Percentiles rank a stretch among this genome's conserved stretches.
Evolutionary conservation across 2,888 invertebrate species (phyloP).

Genomic region (Linyphia triangularis): DNA sequence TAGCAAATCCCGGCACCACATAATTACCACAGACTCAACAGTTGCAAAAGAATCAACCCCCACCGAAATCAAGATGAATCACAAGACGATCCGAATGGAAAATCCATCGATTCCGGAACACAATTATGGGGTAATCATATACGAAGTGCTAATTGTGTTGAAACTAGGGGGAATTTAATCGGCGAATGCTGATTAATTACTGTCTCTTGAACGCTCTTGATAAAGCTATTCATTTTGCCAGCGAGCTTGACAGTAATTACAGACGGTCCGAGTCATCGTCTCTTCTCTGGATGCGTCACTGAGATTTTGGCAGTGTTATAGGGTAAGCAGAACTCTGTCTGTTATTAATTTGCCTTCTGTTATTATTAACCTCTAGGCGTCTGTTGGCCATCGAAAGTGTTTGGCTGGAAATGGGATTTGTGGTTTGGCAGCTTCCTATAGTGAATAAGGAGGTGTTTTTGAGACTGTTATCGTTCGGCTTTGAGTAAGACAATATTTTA

Average conservation of each 20-base stretch:
- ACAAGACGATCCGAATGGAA: slow-evolving; percentile 25
- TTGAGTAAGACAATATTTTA: no score
- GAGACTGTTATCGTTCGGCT: no score
- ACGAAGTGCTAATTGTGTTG: slow-evolving; percentile 68
- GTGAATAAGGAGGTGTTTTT: no score
- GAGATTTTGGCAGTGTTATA: slow-evolving; percentile 33
- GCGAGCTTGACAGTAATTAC: slow-evolving; percentile 62
- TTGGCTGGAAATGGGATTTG: not conserved
- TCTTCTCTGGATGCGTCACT: not conserved
- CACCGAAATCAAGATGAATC: not conserved
- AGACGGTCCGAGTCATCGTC: slow-evolving; percentile 17
- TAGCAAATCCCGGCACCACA: not conserved
- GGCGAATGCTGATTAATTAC: slow-evolving; percentile 63
- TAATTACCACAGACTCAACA: slow-evolving; percentile 22
- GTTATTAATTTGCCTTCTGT: slow-evolving; percentile 47
- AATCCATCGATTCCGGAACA: slow-evolving; percentile 35
- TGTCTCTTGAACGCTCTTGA: slow-evolving; percentile 53
- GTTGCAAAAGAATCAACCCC: not conserved
- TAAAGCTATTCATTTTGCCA: slow-evolving; percentile 66
- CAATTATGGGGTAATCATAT: slow-evolving; percentile 68
- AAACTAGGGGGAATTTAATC: slow-evolving; percentile 60
- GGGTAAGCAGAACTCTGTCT: slow-evolving; percentile 19
- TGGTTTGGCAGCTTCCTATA: not conserved
- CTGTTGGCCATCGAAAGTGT: not conserved
- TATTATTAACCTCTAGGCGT: slow-evolving; percentile 12